Conservation (phyloP, 2,888 invertebrate genomes). For the Andrena marginata region DNA sequence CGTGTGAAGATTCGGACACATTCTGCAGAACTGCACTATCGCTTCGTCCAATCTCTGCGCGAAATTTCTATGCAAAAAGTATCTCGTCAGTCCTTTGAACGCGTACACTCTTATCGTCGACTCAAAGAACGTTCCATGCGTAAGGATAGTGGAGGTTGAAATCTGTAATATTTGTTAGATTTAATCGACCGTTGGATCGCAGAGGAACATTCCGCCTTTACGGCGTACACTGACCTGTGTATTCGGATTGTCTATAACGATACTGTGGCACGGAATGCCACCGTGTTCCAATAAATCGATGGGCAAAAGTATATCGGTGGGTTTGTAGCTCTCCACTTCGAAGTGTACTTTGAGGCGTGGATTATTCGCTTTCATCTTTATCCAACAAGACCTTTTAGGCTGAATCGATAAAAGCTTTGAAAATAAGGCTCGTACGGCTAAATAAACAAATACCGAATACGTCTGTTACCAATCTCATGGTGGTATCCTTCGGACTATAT, state of each 20-base stretch:
- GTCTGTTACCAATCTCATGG: constrained; percentile 85
- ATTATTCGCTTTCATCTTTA: constrained; percentile 87
- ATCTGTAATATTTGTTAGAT: constrained; percentile 69
- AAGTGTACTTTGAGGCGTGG: constrained; percentile 89
- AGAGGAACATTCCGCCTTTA: neutral
- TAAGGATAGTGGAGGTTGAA: constrained; percentile 72
- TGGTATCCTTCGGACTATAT: constrained; percentile 87
- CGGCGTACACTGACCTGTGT: constrained; percentile 73
- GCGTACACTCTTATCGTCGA: constrained; percentile 89
- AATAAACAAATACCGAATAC: neutral
- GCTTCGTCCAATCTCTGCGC: constrained; percentile 90
- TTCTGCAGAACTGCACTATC: constrained; percentile 88
- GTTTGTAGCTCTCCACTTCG: constrained; percentile 87
- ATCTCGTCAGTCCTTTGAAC: constrained; percentile 89
- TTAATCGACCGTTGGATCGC: neutral
- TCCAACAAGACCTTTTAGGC: constrained; percentile 85
- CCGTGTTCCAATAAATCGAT: constrained; percentile 78
- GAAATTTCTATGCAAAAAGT: constrained; percentile 89
- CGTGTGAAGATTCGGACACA: constrained; percentile 89
- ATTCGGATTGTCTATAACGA: constrained; percentile 80
- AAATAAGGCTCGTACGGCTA: neutral
- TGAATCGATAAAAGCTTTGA: constrained; percentile 53
- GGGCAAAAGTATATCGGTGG: constrained; percentile 88
- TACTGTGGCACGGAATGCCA: constrained; percentile 81
- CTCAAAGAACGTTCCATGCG: constrained; percentile 80